Percentiles rank a stretch among this genome's conserved stretches.
These are phyloP conservation scores for Pseudomyrmex dendroicus DNA, from an alignment of 1,140 invertebrate genomes.

Conservation along the genomic window DNA sequence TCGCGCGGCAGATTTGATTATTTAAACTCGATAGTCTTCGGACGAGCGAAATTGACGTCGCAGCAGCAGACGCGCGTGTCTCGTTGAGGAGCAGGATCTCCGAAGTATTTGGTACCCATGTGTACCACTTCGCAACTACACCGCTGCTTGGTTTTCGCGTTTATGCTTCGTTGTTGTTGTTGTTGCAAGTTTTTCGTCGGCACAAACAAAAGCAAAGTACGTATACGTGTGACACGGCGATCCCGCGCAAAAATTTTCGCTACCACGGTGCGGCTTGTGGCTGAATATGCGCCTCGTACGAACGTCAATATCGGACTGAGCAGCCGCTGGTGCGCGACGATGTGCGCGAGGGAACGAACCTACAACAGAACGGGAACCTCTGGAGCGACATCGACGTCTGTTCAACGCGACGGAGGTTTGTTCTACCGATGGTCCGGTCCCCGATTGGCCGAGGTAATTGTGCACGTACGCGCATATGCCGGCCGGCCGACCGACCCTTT, in stretches of 20 bases:
- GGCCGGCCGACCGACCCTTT: constrained; percentile 31
- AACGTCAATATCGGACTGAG: constrained; percentile 80
- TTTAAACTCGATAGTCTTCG: constrained; percentile 81
- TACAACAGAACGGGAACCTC: constrained; percentile 55
- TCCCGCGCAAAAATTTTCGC: constrained; percentile 54
- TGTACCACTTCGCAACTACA: constrained; percentile 70
- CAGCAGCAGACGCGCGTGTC: constrained; percentile 58
- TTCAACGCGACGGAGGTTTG: constrained; percentile 58
- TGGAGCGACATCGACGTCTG: constrained; percentile 63
- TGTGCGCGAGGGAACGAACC: constrained; percentile 69
- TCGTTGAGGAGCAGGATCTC: constrained; percentile 43
- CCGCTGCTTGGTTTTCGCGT: neutral
- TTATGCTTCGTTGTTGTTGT: neutral
- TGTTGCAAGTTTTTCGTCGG: neutral
- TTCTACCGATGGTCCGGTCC: constrained; percentile 55
- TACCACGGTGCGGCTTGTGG: neutral
- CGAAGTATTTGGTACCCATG: constrained; percentile 80
- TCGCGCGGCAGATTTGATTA: constrained; percentile 67
- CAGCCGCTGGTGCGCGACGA: constrained; percentile 64
- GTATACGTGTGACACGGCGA: neutral
- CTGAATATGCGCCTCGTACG: constrained; percentile 73
- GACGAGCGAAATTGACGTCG: constrained; percentile 77
- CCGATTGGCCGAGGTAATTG: constrained; percentile 67
- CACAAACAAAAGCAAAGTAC: constrained; percentile 9
- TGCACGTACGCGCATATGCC: constrained; percentile 62